phyloP scores from a whole-genome alignment of 2,113 vertebrate species.

The Rhinopomastus cyanomelas region DNA sequence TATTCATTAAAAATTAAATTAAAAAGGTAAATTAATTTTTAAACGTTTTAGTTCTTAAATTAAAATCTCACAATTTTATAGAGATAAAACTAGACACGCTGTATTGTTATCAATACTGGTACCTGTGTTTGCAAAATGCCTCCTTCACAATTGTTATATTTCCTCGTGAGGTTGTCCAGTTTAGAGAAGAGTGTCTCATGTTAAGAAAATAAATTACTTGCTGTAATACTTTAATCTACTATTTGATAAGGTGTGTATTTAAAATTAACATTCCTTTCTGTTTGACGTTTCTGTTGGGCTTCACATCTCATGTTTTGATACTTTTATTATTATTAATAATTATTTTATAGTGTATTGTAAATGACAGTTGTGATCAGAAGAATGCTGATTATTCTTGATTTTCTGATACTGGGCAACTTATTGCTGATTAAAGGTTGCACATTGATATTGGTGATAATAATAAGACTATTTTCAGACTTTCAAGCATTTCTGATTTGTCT shows the following conservation, averaged over 20 bases:
- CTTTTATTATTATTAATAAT: neutral
- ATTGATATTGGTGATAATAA: neutral
- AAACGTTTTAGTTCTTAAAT: neutral
- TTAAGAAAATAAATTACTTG: neutral
- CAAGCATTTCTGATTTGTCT: neutral
- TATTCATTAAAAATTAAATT: too few relatives aligned
- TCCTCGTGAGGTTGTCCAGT: neutral
- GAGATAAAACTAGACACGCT: neutral
- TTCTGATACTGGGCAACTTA: neutral
- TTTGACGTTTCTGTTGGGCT: neutral
- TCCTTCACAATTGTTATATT: neutral
- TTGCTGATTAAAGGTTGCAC: neutral
- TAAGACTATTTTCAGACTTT: neutral
- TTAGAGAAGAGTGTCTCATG: neutral
- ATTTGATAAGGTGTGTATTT: neutral
- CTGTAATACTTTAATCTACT: neutral
- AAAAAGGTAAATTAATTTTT: neutral
- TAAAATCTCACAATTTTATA: neutral
- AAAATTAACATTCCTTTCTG: neutral
- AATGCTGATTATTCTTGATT: neutral
- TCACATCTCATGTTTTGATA: neutral
- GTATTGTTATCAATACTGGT: neutral
- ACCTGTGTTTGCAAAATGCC: neutral
- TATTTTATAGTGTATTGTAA: conserved; percentile 10
- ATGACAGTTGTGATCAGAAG: neutral